These are phyloP conservation scores for Brachionus paranguensis DNA, from an alignment of 1,140 invertebrate genomes.

Conservation along the genomic window DNA sequence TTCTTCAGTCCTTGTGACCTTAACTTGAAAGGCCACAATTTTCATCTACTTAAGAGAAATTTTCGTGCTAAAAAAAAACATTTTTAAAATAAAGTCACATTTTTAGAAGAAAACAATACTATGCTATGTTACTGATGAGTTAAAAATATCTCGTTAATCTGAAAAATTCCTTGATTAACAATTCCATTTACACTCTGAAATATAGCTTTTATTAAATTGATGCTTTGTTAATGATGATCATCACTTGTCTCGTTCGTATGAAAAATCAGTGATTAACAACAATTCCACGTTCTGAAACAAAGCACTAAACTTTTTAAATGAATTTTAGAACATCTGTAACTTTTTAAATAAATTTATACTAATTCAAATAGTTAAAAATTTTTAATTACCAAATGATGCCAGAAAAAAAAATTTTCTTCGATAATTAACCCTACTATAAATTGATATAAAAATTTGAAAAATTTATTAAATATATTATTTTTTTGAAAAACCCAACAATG, in stretches of 20 bases:
- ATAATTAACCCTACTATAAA: not conserved
- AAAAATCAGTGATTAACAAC: not conserved
- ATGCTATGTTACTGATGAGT: not conserved
- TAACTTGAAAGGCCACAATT: not conserved
- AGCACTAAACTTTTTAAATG: not conserved
- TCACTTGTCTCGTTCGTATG: slow-evolving; percentile 22
- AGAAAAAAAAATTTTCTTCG: not conserved
- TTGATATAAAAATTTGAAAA: not conserved
- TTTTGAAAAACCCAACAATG: not conserved
- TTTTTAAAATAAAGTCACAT: not conserved
- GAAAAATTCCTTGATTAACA: not conserved
- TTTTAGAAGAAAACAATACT: not conserved
- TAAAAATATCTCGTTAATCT: not conserved
- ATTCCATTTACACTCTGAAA: not conserved
- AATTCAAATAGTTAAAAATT: too few species aligned
- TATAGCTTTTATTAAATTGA: not conserved
- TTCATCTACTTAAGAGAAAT: not conserved
- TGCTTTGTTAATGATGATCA: slow-evolving; percentile 24
- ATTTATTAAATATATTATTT: not conserved
- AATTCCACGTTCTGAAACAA: slow-evolving; percentile 10
- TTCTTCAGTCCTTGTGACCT: not conserved
- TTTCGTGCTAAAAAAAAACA: not conserved
- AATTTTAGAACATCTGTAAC: too few species aligned
- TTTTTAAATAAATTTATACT: too few species aligned
- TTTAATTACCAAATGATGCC: too few species aligned